Percentiles rank a stretch among this genome's conserved stretches.
Evolutionary conservation across 2,888 invertebrate genomes (phyloP).

Genomic region (Ethmia dodecea): DNA sequence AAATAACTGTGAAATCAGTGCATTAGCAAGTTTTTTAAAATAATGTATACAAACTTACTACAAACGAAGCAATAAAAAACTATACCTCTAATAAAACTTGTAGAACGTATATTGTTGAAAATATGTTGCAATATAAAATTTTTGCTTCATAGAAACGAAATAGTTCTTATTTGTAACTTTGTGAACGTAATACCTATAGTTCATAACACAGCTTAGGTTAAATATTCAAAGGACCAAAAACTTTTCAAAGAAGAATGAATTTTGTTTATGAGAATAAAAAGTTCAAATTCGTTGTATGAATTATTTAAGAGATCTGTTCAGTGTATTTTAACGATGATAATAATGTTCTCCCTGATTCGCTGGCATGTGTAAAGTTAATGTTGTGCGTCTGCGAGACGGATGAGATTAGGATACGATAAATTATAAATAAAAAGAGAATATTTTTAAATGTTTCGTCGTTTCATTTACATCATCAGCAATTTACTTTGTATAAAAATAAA

Average conservation of each 20-base stretch:
- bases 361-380: slow-evolving; percentile 35
- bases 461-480: slow-evolving; percentile 27
- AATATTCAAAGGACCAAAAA: too few species aligned
- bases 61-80: neutral
- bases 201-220: too few species aligned
- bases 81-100: slow-evolving; percentile 4
- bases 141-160: too few species aligned
- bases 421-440: slow-evolving; percentile 73
- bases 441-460: slow-evolving; percentile 52
- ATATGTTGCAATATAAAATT: slow-evolving; percentile 31
- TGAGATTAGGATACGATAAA: slow-evolving; percentile 65
- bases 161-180: too few species aligned
- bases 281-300: too few species aligned
- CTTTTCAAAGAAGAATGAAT: too few species aligned
- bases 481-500: neutral
- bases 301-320: too few species aligned
- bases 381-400: slow-evolving; percentile 57
- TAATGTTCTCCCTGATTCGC: slow-evolving; percentile 54
- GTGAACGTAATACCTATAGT: too few species aligned
- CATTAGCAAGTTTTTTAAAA: slow-evolving; percentile 36
- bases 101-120: slow-evolving; percentile 34
- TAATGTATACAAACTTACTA: neutral
- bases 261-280: too few species aligned
- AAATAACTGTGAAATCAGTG: slow-evolving; percentile 52
- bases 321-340: slow-evolving; percentile 34